Evolutionary conservation across 2,797 vertebrate genomes (phyloP).

Genomic region (Brachymystax lenok): DNA sequence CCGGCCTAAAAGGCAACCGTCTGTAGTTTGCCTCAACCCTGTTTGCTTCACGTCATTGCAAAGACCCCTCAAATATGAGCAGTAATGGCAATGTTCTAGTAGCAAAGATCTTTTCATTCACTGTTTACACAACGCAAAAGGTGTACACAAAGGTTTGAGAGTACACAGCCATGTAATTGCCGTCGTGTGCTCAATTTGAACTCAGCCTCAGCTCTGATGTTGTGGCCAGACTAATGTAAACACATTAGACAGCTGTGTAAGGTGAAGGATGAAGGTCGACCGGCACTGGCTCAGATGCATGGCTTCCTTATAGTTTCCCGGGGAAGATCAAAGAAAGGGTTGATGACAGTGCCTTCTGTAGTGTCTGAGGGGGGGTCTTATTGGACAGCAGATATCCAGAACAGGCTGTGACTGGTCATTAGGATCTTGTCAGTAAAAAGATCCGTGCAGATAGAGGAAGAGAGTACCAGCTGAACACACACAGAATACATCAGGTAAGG

Average conservation of each 20-base stretch:
- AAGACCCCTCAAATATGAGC: conserved; percentile 8
- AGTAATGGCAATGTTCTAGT: neutral
- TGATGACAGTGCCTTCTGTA: conserved; percentile 30
- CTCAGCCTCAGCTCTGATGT: conserved; percentile 34
- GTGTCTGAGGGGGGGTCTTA: conserved; percentile 7
- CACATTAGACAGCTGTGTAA: conserved; percentile 29
- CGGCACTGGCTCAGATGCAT: conserved; percentile 58
- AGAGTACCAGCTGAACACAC: neutral
- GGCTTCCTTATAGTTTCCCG: conserved; percentile 25
- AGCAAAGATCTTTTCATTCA: conserved; percentile 28
- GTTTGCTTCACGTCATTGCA: conserved; percentile 7
- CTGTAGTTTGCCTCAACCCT: conserved; percentile 35
- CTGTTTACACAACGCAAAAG: conserved; percentile 41
- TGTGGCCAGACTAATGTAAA: conserved; percentile 61
- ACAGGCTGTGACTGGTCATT: conserved; percentile 14
- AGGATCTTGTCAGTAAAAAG: conserved; percentile 14
- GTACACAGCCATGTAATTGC: conserved; percentile 36
- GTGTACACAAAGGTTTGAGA: conserved; percentile 35
- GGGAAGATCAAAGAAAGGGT: conserved; percentile 21
- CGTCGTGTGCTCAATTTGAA: conserved; percentile 36
- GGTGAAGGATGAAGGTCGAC: conserved; percentile 18
- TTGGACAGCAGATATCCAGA: conserved; percentile 12
- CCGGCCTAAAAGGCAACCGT: conserved; percentile 53
- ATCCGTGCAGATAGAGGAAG: conserved; percentile 7
- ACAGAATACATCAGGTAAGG: neutral